A percentile compares a stretch with the other conserved stretches of the same genome.
These are phyloP conservation scores for Hyposoter dolosus DNA, from an alignment of 2,888 invertebrate genomes.

Conservation along the genomic window DNA sequence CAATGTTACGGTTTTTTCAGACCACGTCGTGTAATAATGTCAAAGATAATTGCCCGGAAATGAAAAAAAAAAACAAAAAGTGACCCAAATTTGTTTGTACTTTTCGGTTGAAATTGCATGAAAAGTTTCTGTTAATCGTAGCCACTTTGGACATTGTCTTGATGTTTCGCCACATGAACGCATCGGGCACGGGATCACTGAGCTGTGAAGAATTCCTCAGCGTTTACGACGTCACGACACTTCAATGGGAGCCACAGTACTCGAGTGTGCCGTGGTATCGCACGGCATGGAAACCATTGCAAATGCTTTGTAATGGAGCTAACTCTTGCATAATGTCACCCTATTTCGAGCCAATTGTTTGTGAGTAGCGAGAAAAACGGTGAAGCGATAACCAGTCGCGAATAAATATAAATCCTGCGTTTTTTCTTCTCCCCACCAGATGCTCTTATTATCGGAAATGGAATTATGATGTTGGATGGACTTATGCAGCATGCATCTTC, in stretches of 20 bases:
- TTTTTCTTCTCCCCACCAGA: conserved; percentile 85
- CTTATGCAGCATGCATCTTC: conserved; percentile 88
- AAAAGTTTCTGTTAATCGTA: conserved; percentile 78
- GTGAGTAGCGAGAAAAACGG: conserved; percentile 86
- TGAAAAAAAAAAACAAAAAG: no score
- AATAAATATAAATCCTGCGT: conserved; percentile 2
- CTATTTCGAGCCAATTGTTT: conserved; percentile 90
- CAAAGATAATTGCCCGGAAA: background rate
- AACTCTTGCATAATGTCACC: conserved; percentile 89
- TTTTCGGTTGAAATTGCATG: no score
- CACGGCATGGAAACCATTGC: conserved; percentile 87
- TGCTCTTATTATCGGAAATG: conserved; percentile 90
- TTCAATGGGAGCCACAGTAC: conserved; percentile 91
- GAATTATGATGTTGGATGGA: conserved; percentile 90
- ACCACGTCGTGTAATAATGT: background rate
- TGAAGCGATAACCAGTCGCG: background rate
- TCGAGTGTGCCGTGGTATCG: conserved; percentile 91
- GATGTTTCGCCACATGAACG: conserved; percentile 92
- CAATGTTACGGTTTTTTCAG: background rate
- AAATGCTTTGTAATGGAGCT: conserved; percentile 88
- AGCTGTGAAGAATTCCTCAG: conserved; percentile 90
- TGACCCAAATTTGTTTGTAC: no score
- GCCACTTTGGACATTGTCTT: conserved; percentile 91
- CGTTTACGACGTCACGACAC: conserved; percentile 90
- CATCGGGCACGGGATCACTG: conserved; percentile 88